Base-by-base conservation (phyloP, 2,888 invertebrate genomes). In the Yponomeuta cagnagella region DNA sequence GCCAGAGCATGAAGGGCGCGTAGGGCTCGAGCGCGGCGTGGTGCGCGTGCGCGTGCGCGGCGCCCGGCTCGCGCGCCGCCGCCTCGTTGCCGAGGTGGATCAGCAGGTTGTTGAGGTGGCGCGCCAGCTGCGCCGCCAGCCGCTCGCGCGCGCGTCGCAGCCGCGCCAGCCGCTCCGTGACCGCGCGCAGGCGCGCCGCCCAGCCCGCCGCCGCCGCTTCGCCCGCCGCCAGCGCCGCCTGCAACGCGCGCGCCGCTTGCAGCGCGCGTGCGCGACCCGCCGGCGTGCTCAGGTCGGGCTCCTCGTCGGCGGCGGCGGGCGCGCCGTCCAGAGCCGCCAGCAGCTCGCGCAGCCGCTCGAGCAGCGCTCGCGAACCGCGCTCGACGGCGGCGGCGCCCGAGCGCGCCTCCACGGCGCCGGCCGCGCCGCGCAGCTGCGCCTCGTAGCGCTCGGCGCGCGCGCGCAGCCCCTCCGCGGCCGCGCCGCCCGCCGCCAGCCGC, bases 61-160 rank as follows among this genome's bases (percentile, higher is more conserved):
- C 81, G 43, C 43, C 43, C 43, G 43, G 43, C 43, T 43, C 43
- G 43, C 43, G 43, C 43, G 43, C 43, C 73, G 85, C 84, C 70
- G 90, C 91, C 80, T 91, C 93, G 83, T 94, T 94, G 70, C 94
- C 98, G 91, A 98, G 95, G 89, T 99, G 98, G 79, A 98, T 97
- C 77, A 99, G 98, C 70, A 98, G 93, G 91, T 99, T 98, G 85
- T 98, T 98, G 70, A 99, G 93, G 86, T 99, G 98, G 31, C 98
- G 94, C 73, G 96, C 96, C 71, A 99, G 94, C 67, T 96, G 95
- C 71, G 95, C 94, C 0, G 97, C 96, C 68, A 85, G 75, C 78
- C 79, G 75, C 72, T 87, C 87, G 1, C 77, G 76, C n/a, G 87
- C 85, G 74, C 87, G 84, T 73, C 77, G 74, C 73, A 88, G 79